Evolutionary conservation across 2,113 vertebrate species (phyloP).

Genomic region (Cheirogaleus medius): DNA sequence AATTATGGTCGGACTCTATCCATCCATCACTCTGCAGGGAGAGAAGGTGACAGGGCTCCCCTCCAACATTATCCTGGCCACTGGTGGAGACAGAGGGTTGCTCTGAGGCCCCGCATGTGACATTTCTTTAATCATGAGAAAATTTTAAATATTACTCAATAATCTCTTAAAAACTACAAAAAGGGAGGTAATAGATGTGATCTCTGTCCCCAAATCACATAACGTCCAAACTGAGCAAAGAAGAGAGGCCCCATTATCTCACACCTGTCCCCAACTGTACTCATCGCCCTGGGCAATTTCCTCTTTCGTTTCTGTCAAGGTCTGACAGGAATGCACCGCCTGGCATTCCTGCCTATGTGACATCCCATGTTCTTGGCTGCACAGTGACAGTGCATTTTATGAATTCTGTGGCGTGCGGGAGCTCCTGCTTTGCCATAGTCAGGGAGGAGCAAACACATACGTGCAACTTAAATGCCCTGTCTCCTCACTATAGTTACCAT

Average conservation of each 20-base stretch:
- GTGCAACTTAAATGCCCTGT: conserved; percentile 4
- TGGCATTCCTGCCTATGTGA: conserved; percentile 50
- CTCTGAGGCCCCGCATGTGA: background rate
- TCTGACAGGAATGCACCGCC: conserved; percentile 44
- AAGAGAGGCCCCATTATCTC: background rate
- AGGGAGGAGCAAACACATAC: background rate
- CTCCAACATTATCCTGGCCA: background rate
- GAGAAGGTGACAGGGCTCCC: background rate
- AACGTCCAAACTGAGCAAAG: background rate
- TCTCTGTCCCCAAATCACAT: background rate
- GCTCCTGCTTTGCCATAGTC: conserved; percentile 20
- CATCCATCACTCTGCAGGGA: background rate
- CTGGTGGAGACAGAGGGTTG: background rate
- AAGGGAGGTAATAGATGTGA: background rate
- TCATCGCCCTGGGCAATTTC: background rate
- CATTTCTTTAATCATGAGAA: conserved; percentile 1
- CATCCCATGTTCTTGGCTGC: conserved; percentile 36
- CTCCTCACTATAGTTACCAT: background rate
- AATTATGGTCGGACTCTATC: background rate
- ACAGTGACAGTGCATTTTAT: conserved; percentile 9
- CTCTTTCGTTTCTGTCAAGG: conserved; percentile 46
- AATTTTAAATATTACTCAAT: background rate
- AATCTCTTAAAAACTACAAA: background rate
- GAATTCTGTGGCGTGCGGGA: background rate
- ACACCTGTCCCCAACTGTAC: background rate